Base-by-base conservation (phyloP, 2,888 invertebrate genomes). In the Lithophane socia region DNA sequence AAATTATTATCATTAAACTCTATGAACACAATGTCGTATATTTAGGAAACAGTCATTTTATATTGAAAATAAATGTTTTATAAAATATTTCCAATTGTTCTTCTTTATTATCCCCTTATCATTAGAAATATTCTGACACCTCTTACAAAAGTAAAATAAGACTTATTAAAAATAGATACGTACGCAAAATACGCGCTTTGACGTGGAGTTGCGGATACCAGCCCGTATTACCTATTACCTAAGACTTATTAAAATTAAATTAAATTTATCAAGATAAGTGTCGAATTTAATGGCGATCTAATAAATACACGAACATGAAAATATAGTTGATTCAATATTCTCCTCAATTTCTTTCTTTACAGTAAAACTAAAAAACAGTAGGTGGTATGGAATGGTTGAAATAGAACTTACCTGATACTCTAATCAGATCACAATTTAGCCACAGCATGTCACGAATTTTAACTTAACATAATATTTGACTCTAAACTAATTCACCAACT, bases 41-140 rank as follows among this genome's bases (percentile, higher is more conserved):
- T 66, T 82, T 87, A 87, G 87, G 83, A 88, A 86, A 80, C 87
- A 90, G 90, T 89, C 90, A 88, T 88, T 88, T 87, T 87, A 77
- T 86, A 87, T 81, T 80, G 81, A 88, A 81, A 88, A 87, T 88
- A 88, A 86, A 90, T 70, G 79, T 83, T 82, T 85, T 85, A 71
- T 81, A 84, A 81, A 86, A 79, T 83, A 77, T 72, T 73, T 24
- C 12, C 0, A 2, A 16, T 67, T 68, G 44, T 73, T 79, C 42
- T 69, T 73, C 49, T 74, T 63, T 61, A 3, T 24, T 44, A 3
- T 37, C 29, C 12, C 10, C 10, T 64, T 21, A 12, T 12, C 12
- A n/a, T 18, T 29, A 66, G n/a, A 37, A 10, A 65, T 18, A 47
- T 12, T 2, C 21, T 16, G 3, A 16, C 0, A 29, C 21, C 9